Evolutionary conservation across 2,888 invertebrate genomes (phyloP).

Genomic region (Entomobrya multifasciata): DNA sequence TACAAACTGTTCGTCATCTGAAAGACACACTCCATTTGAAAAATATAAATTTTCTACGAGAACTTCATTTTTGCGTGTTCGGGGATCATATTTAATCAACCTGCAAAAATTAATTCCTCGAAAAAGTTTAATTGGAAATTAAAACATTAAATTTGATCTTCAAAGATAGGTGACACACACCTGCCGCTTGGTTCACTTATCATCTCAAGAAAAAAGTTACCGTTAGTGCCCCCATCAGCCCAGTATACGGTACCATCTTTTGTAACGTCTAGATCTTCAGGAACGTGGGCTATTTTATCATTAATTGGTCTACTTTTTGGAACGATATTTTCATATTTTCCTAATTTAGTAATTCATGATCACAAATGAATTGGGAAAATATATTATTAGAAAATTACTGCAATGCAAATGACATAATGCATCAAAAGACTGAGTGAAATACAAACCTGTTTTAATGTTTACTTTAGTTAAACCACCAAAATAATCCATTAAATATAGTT

Average conservation of each 20-base stretch:
- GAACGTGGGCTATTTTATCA: constrained; percentile 78
- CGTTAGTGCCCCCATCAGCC: constrained; percentile 91
- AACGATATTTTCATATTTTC: constrained; percentile 83
- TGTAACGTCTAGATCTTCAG: constrained; percentile 89
- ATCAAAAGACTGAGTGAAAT: not conserved
- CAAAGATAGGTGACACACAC: no score
- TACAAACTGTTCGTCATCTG: constrained; percentile 90
- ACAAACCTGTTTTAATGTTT: constrained; percentile 86
- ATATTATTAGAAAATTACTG: not conserved
- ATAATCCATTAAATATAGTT: constrained; percentile 42
- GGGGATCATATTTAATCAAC: constrained; percentile 90
- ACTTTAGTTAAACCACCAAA: constrained; percentile 82
- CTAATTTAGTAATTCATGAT: constrained; percentile 6
- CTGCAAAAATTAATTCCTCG: constrained; percentile 83
- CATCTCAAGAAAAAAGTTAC: constrained; percentile 84
- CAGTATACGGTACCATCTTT: constrained; percentile 93
- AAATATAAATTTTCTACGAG: constrained; percentile 90
- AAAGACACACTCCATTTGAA: constrained; percentile 93
- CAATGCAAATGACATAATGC: no score
- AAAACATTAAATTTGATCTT: no score
- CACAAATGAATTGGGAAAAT: not conserved
- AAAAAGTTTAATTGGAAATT: no score
- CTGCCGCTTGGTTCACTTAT: constrained; percentile 92
- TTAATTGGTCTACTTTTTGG: constrained; percentile 86
- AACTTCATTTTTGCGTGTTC: constrained; percentile 88